These are phyloP conservation scores for Gallinago nigripennis DNA, from an alignment of 2,797 vertebrate genomes.

Conservation along the genomic window DNA sequence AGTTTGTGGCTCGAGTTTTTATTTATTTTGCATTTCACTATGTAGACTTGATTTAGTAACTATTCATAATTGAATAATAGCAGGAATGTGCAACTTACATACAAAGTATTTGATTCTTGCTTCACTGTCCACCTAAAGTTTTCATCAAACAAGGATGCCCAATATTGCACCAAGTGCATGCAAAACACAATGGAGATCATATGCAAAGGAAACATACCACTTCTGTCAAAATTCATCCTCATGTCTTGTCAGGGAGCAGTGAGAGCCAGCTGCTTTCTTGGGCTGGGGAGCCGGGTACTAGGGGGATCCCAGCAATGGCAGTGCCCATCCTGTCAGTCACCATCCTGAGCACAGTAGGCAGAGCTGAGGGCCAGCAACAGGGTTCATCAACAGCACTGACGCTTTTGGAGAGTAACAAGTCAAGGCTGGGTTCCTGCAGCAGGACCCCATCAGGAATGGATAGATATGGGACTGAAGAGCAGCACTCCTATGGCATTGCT, in stretches of 20 bases:
- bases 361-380: neutral
- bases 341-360: neutral
- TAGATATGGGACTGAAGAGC: neutral
- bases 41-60: neutral
- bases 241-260: neutral
- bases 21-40: neutral
- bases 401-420: neutral
- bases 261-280: neutral
- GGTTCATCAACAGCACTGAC: neutral
- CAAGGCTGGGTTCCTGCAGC: neutral
- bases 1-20: neutral
- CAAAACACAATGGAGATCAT: neutral
- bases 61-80: neutral
- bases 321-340: rapidly evolving
- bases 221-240: neutral
- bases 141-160: neutral
- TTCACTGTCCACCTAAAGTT: neutral
- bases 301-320: neutral
- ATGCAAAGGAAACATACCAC: neutral
- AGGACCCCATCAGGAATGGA: neutral
- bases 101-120: neutral
- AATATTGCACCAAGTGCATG: neutral
- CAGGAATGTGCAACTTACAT: neutral
- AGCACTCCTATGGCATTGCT: rapidly evolving
- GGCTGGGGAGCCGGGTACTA: rapidly evolving